A percentile compares a stretch with the other conserved stretches of the same genome.
Conservation (phyloP, 1,140 invertebrate genomes). For the Aporrectodea caliginosa region DNA sequence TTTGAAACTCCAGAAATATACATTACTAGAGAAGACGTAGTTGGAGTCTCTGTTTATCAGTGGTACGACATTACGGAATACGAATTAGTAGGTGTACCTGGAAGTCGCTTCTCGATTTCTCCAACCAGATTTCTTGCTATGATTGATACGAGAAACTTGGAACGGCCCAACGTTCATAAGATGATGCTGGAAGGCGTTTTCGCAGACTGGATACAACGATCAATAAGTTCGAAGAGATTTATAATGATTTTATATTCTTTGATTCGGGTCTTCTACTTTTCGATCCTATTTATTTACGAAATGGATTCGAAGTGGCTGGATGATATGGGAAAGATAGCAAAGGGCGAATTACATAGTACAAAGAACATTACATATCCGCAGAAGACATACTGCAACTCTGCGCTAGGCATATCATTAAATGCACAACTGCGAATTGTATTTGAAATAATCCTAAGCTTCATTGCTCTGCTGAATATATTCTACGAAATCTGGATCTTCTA, state of each 20-base stretch:
- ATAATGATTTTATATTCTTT: not conserved
- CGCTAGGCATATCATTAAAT: not conserved
- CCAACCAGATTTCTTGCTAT: constrained; percentile 5
- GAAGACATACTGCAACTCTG: no score
- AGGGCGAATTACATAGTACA: no score
- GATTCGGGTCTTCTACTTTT: not conserved
- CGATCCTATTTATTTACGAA: not conserved
- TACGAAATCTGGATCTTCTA: not conserved
- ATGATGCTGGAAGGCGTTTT: not conserved
- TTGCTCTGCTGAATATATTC: not conserved
- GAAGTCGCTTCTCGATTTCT: not conserved
- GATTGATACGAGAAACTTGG: not conserved
- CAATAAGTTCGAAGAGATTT: not conserved
- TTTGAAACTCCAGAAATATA: constrained; percentile 9
- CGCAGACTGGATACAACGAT: not conserved
- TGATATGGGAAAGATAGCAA: no score
- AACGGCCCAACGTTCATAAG: not conserved
- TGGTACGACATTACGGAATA: constrained; percentile 26
- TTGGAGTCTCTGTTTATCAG: not conserved
- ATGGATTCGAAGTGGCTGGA: not conserved
- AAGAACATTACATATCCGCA: no score
- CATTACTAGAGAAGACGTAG: constrained; percentile 1
- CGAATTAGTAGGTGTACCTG: not conserved
- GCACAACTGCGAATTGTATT: not conserved
- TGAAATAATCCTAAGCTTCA: not conserved